Percentiles rank a stretch among this genome's conserved stretches.
Conservation (phyloP, 2,113 vertebrate genomes). For the Micromys minutus region DNA sequence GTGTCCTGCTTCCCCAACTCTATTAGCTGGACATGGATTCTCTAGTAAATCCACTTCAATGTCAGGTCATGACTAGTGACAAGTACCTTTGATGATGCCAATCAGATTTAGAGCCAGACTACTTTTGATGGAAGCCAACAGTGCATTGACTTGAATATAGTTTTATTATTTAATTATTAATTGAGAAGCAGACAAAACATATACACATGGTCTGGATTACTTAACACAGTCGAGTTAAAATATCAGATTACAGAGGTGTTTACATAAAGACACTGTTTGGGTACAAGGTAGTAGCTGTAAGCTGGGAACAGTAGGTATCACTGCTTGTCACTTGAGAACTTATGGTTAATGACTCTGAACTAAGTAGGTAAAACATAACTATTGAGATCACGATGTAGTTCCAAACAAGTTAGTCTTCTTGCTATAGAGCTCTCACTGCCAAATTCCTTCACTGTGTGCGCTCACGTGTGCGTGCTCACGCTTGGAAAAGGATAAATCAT, state of each 20-base stretch:
- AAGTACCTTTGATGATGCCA: constrained; percentile 19
- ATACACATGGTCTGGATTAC: constrained; percentile 35
- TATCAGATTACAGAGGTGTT: constrained; percentile 38
- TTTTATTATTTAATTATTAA: constrained; percentile 42
- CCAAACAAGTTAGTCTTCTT: constrained; percentile 22
- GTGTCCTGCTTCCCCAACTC: neutral
- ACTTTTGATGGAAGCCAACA: neutral
- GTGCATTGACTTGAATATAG: constrained; percentile 45
- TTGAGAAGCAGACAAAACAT: constrained; percentile 50
- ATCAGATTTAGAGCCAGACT: constrained; percentile 47
- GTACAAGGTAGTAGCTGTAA: neutral
- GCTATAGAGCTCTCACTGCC: neutral
- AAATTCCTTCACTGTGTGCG: neutral
- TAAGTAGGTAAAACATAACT: neutral
- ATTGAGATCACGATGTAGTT: neutral
- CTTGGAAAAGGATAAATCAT: neutral
- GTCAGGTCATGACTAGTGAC: constrained; percentile 55
- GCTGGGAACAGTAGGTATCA: neutral
- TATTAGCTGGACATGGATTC: neutral
- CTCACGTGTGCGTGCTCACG: too few species aligned
- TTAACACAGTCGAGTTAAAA: constrained; percentile 27
- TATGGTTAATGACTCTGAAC: neutral
- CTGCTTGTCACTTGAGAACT: constrained; percentile 24
- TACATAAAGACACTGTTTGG: constrained; percentile 28
- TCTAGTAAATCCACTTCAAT: constrained; percentile 34